Conservation (phyloP, 2,113 vertebrate species). For the Aspiorhynchus laticeps region DNA sequence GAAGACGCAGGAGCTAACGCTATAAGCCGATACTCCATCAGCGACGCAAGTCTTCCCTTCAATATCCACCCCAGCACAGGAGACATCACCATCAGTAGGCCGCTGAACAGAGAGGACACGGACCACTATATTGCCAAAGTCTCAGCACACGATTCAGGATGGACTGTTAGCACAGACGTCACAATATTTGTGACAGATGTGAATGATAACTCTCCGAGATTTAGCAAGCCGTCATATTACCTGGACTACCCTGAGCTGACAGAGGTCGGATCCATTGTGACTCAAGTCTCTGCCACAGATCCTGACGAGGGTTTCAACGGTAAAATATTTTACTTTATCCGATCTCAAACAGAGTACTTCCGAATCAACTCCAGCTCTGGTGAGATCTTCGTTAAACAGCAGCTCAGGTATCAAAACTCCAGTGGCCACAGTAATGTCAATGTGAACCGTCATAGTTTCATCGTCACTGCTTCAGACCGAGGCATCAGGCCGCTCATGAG, state of each 20-base stretch:
- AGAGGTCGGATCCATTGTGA: constrained; percentile 85
- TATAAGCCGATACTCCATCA: constrained; percentile 87
- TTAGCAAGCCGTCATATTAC: constrained; percentile 91
- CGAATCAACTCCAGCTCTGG: constrained; percentile 90
- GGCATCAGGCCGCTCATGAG: constrained; percentile 87
- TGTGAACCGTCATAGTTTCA: constrained; percentile 94
- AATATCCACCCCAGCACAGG: constrained; percentile 87
- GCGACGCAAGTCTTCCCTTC: constrained; percentile 87
- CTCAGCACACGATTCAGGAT: constrained; percentile 93
- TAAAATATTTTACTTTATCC: constrained; percentile 94
- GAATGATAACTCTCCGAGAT: constrained; percentile 92
- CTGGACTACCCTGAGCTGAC: constrained; percentile 90
- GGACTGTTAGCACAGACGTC: constrained; percentile 97
- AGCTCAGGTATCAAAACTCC: constrained; percentile 88
- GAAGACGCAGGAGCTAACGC: constrained; percentile 90
- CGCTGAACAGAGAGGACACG: constrained; percentile 90
- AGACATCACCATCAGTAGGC: constrained; percentile 89
- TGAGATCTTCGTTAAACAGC: constrained; percentile 92
- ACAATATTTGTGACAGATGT: constrained; percentile 92
- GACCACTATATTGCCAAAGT: constrained; percentile 91
- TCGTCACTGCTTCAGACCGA: constrained; percentile 91
- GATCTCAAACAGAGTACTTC: constrained; percentile 95
- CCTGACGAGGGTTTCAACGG: constrained; percentile 89
- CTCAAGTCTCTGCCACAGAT: constrained; percentile 87
- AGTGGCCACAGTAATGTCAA: constrained; percentile 82